Evolutionary conservation across 2,797 vertebrate species (phyloP), one percentile per base, ranked within the genome.

Genomic region (Yasuhikotakia modesta): DNA sequence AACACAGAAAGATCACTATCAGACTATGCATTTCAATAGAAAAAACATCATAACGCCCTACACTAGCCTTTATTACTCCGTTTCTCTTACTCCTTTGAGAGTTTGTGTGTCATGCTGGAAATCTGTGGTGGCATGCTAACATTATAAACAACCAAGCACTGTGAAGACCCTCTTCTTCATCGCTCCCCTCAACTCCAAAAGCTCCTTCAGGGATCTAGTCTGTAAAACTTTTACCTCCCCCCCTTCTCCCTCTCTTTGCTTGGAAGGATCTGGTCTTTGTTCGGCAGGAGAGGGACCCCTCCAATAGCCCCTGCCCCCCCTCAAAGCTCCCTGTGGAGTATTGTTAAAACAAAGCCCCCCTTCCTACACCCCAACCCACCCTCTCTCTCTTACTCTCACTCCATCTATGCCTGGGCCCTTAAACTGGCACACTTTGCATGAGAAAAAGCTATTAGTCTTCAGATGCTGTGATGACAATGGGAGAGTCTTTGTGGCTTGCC

Each of bases 381-480:
- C 48, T 35, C 75, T 22, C 45, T 81, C 71, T 63, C 70, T 12
- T 63, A 55, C 58, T 82, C 84, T 86, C 84, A 68, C 74, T 80
- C 35, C 58, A 67, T 65, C 65, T 68, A 21, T 81, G 87, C 86
- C 83, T 72, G 10, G 84, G 76, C 88, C 92, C 87, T 91, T 93
- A 93, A 92, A 90, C 61, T 90, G 91, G 88, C 87, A 65, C 87
- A 88, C 90, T 94, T 93, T 93, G 92, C 92, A 93, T 94, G 88
- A 93, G 90, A 94, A 94, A 93, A 92, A 91, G 90, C 89, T 88
- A 93, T 93, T 92, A 92, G 91, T 93, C 91, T 92, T 93, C 90
- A 91, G 91, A 93, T 93, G 90, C 87, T 86, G 69, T 75, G 45
- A 85, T 89, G 91, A 92, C 90, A 92, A 90, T 90, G 75, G 83